Percentiles rank a stretch among this genome's conserved stretches.
phyloP scores from a whole-genome alignment of 2,888 invertebrate genomes.

The Lomographa bimaculata region DNA sequence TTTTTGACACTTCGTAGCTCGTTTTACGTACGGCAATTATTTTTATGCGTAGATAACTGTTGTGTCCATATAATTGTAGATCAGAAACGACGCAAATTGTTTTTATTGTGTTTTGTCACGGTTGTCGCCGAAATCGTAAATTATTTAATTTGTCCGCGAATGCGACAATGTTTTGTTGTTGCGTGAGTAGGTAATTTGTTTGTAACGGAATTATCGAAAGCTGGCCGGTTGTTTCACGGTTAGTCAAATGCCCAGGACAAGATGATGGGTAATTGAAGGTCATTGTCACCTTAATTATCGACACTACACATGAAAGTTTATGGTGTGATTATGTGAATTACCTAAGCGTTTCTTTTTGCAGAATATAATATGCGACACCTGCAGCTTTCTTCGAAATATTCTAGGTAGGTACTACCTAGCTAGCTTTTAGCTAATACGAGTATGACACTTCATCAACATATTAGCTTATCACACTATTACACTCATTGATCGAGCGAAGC shows the following conservation, averaged over 20 bases:
- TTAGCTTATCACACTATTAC: too few relatives aligned
- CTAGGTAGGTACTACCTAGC: too few relatives aligned
- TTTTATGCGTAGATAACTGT: conserved; percentile 35
- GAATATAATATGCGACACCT: too few relatives aligned
- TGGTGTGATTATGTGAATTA: conserved; percentile 9
- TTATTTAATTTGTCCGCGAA: conserved; percentile 37
- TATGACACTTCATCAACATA: too few relatives aligned
- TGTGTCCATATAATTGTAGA: conserved; percentile 33
- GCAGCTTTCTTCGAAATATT: too few relatives aligned
- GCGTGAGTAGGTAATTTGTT: conserved; percentile 30
- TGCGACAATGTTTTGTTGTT: conserved; percentile 34
- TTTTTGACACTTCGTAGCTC: conserved; percentile 24
- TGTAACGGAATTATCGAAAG: conserved; percentile 37
- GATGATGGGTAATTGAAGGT: conserved; percentile 32
- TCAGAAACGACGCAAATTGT: conserved; percentile 33
- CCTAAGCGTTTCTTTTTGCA: conserved; percentile 10
- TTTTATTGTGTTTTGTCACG: conserved; percentile 38
- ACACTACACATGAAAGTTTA: conserved; percentile 22
- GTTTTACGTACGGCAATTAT: conserved; percentile 29
- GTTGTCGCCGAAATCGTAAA: conserved; percentile 37
- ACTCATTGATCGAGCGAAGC: too few relatives aligned
- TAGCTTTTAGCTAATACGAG: too few relatives aligned
- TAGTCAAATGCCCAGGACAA: conserved; percentile 27
- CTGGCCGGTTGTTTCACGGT: conserved; percentile 39
- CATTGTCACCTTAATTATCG: conserved; percentile 30